Conservation (phyloP, 1,140 invertebrate genomes). For the Drosophila melanogaster region DNA sequence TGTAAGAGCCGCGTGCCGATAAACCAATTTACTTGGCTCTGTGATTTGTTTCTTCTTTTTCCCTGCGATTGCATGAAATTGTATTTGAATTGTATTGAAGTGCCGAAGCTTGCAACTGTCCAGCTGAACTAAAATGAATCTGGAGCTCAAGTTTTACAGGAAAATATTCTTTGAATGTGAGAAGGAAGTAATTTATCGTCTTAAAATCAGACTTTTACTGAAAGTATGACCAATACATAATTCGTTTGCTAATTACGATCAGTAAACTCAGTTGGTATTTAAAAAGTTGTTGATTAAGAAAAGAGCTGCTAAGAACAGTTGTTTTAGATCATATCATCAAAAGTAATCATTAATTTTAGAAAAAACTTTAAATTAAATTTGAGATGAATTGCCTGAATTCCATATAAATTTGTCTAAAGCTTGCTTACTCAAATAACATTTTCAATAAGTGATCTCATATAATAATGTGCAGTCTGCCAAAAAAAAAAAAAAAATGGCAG, state of each 20-base stretch:
- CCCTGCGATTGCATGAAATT: constrained; percentile 62
- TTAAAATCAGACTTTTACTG: neutral
- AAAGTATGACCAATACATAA: constrained; percentile 6
- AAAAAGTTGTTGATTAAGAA: neutral
- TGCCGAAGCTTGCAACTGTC: constrained; percentile 18
- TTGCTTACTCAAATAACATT: neutral
- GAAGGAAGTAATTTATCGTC: neutral
- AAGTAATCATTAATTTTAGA: too few relatives aligned
- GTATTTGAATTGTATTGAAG: constrained; percentile 48
- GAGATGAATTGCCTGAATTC: too few relatives aligned
- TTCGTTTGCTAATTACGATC: neutral
- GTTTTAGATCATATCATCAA: neutral
- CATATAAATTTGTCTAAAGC: neutral
- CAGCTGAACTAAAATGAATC: constrained; percentile 24
- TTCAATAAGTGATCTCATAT: constrained; percentile 2
- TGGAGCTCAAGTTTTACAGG: constrained; percentile 15
- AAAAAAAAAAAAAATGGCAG: constrained; percentile 6
- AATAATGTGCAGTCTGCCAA: neutral
- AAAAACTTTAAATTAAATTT: too few relatives aligned
- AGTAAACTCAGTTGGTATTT: neutral
- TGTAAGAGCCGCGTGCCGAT: constrained; percentile 67
- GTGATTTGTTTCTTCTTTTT: constrained; percentile 46
- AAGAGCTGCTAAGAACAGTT: neutral
- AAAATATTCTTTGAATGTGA: constrained; percentile 2
- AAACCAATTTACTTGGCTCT: constrained; percentile 69